A percentile compares a stretch with the other conserved stretches of the same genome.
Conservation (phyloP, 2,797 vertebrate species). For the Loriculus beryllinus region DNA sequence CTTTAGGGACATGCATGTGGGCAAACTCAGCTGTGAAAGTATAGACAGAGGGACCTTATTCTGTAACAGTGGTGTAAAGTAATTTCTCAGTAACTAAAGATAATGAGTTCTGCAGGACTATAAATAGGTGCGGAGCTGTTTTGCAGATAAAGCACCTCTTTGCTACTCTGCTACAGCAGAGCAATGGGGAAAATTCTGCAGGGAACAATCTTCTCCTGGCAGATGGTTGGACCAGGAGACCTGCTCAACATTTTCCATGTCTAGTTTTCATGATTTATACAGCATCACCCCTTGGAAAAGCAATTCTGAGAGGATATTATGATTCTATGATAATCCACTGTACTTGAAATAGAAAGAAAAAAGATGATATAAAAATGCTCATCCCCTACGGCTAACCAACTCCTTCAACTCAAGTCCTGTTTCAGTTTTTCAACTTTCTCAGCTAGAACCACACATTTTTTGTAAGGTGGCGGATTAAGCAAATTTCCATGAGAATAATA, state of each 20-base stretch:
- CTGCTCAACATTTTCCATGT: constrained; percentile 5
- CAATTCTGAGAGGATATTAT: background rate
- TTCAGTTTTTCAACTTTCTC: background rate
- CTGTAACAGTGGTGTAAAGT: background rate
- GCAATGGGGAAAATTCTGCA: constrained; percentile 21
- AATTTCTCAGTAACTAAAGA: background rate
- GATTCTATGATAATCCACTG: constrained; percentile 2
- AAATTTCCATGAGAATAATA: background rate
- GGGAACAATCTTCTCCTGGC: constrained; percentile 48
- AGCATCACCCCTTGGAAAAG: constrained; percentile 12
- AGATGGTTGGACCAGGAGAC: constrained; percentile 27
- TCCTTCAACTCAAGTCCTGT: background rate
- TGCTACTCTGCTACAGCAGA: background rate
- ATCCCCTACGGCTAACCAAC: background rate
- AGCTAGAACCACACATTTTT: background rate
- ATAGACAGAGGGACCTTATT: background rate
- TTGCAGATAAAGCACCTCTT: constrained; percentile 32
- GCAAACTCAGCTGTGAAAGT: background rate
- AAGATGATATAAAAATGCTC: background rate
- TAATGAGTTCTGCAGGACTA: constrained; percentile 29
- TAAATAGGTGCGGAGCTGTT: background rate
- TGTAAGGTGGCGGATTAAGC: background rate
- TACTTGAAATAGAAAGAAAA: background rate
- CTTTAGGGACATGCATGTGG: background rate
- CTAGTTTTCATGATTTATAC: constrained; percentile 53